Conservation (phyloP, 2,888 invertebrate species). For the Acleris cristana region DNA sequence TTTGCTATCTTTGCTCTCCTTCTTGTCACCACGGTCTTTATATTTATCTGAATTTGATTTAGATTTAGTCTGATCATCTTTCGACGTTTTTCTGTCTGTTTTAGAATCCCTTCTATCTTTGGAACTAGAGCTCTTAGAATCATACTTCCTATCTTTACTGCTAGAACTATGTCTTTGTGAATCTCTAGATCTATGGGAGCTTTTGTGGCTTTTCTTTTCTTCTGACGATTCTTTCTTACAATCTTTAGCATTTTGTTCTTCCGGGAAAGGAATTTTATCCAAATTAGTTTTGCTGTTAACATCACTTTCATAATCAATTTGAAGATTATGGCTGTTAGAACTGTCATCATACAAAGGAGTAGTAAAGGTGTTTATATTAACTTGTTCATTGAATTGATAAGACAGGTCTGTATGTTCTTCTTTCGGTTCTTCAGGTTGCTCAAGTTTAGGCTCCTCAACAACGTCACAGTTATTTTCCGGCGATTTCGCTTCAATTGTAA, state of each 20-base stretch:
- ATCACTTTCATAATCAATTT: slow-evolving; percentile 79
- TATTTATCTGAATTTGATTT: slow-evolving; percentile 62
- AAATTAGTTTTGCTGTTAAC: slow-evolving; percentile 73
- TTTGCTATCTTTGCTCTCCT: slow-evolving; percentile 68
- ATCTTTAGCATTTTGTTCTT: slow-evolving; percentile 64
- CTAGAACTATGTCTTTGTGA: slow-evolving; percentile 66
- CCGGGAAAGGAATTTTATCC: slow-evolving; percentile 63
- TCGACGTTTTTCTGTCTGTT: slow-evolving; percentile 67
- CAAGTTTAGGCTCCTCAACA: slow-evolving; percentile 60
- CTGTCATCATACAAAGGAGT: slow-evolving; percentile 75
- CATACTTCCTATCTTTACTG: slow-evolving; percentile 69
- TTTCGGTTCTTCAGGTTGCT: slow-evolving; percentile 54
- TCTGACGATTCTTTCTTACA: slow-evolving; percentile 66
- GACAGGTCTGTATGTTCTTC: slow-evolving; percentile 58
- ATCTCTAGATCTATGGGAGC: slow-evolving; percentile 72
- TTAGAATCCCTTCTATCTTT: slow-evolving; percentile 61
- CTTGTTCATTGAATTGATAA: slow-evolving; percentile 71
- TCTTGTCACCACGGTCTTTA: slow-evolving; percentile 65
- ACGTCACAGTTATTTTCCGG: slow-evolving; percentile 61
- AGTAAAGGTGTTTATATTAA: slow-evolving; percentile 69
- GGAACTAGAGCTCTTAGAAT: slow-evolving; percentile 70
- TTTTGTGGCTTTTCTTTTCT: slow-evolving; percentile 66
- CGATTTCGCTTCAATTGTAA: slow-evolving; percentile 70
- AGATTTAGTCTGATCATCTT: slow-evolving; percentile 66
- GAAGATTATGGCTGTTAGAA: slow-evolving; percentile 74